Evolutionary conservation across 2,888 invertebrate species (phyloP).

Genomic region (Loripinus fragilis): DNA sequence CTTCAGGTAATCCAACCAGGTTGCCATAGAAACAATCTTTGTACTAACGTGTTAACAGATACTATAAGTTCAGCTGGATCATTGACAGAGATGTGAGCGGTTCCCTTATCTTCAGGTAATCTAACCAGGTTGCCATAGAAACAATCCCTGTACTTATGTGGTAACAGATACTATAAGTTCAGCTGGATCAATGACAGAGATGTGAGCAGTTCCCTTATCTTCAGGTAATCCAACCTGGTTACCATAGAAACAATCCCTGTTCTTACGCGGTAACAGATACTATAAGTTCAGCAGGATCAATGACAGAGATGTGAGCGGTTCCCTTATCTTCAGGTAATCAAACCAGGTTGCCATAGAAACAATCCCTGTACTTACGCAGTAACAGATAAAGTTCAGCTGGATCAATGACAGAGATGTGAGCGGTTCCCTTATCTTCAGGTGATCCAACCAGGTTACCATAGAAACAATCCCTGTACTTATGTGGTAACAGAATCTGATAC

Average conservation of each 20-base stretch:
- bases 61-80: slow-evolving; percentile 81
- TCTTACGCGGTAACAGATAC: too few relatives aligned
- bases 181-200: slow-evolving; percentile 80
- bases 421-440: too few relatives aligned
- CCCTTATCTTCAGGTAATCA: too few relatives aligned
- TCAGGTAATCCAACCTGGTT: slow-evolving; percentile 40
- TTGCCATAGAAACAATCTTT: too few relatives aligned
- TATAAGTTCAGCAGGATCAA: too few relatives aligned
- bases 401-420: too few relatives aligned
- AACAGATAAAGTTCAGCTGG: slow-evolving; percentile 77
- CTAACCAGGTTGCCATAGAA: slow-evolving; percentile 55
- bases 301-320: too few relatives aligned
- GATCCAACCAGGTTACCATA: too few relatives aligned
- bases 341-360: too few relatives aligned
- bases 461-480: too few relatives aligned
- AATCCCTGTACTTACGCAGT: slow-evolving; percentile 79
- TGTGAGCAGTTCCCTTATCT: slow-evolving; percentile 76
- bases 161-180: slow-evolving; percentile 81
- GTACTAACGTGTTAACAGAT: slow-evolving; percentile 80
- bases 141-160: slow-evolving; percentile 73
- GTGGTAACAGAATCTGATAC: slow-evolving; percentile 77
- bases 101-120: slow-evolving; percentile 66
- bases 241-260: slow-evolving; percentile 54
- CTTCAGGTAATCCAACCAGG: too few relatives aligned
- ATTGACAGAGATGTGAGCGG: slow-evolving; percentile 80